Conservation (phyloP, 2,797 vertebrate species). For the Telmatherina bonti region DNA sequence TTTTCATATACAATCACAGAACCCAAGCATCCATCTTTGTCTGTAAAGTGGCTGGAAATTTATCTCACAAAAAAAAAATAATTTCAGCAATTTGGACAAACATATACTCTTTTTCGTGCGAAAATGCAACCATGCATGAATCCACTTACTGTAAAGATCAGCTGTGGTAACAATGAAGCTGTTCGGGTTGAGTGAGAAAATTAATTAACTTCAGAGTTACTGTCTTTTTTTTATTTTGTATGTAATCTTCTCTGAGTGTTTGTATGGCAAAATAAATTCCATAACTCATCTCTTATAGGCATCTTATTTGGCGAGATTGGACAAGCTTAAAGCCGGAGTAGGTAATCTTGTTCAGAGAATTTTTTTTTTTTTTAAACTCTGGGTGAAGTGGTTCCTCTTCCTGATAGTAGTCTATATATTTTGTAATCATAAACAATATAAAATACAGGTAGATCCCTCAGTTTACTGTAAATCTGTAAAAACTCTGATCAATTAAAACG, state of each 20-base stretch:
- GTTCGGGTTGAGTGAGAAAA: neutral
- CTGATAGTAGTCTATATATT: no score
- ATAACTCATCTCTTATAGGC: neutral
- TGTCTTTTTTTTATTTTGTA: neutral
- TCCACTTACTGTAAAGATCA: neutral
- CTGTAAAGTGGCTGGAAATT: neutral
- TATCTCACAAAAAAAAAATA: neutral
- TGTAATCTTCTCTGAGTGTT: neutral
- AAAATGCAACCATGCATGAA: neutral
- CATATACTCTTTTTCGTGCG: neutral
- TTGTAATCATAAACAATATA: no score
- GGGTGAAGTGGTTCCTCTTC: no score
- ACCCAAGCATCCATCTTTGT: neutral
- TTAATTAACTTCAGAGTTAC: neutral
- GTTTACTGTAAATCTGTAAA: no score
- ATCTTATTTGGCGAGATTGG: neutral
- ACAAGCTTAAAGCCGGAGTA: neutral
- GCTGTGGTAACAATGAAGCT: neutral
- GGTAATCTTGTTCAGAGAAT: no score
- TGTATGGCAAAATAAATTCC: neutral
- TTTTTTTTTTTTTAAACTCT: no score
- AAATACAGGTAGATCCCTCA: no score
- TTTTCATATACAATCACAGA: neutral
- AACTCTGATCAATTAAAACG: no score
- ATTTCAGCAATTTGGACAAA: neutral